Evolutionary conservation across 2,797 vertebrate genomes (phyloP), one percentile per base, ranked within the genome.

Genomic region (Sarcoramphus papa): DNA sequence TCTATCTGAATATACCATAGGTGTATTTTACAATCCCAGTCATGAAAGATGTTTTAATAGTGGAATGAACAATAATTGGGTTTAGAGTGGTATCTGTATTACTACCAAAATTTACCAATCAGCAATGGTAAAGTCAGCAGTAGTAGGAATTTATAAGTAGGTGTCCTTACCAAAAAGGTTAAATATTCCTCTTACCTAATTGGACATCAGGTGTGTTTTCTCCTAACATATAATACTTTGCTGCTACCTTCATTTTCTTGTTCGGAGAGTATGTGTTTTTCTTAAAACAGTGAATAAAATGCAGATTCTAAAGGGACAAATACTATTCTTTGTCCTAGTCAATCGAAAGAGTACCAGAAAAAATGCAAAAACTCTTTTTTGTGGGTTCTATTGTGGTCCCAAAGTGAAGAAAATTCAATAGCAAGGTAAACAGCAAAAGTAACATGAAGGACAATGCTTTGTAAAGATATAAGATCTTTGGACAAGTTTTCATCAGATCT

Each of bases 301-400:
- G 12, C 10, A 31, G 21, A 8, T 70, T 69, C 35, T 62, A 20
- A 86, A 77, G 45, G 23, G 19, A 25, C 9, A 51, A 37, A 35
- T 18, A 19, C 9, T 50, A 0, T 41, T 70, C 14, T 68, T 59
- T 50, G 37, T 17, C 17, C 1, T 5, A 57, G 47, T 82, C 75
- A 60, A 64, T 41, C 77, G 14, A n/a, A 64, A 51, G 9, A 47
- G 37, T 64, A 64, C 9, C 1, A 31, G 27, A 72, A 51, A 45
- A 28, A 25, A 12, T 18, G n/a, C 11, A 40, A 7, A 37, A 14
- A 3, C 3, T 63, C 24, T 54, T 30, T 73, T 62, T 41, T 31
- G 0, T 53, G n/a, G 43, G 14, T 74, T 86, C 21, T 68, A 0
- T 40, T 64, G 10, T 43, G 10, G 20, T 51, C 23, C 28, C 8